These are phyloP conservation scores for Lampris megalopsis DNA, from an alignment of 2,113 vertebrate genomes.

Conservation along the genomic window DNA sequence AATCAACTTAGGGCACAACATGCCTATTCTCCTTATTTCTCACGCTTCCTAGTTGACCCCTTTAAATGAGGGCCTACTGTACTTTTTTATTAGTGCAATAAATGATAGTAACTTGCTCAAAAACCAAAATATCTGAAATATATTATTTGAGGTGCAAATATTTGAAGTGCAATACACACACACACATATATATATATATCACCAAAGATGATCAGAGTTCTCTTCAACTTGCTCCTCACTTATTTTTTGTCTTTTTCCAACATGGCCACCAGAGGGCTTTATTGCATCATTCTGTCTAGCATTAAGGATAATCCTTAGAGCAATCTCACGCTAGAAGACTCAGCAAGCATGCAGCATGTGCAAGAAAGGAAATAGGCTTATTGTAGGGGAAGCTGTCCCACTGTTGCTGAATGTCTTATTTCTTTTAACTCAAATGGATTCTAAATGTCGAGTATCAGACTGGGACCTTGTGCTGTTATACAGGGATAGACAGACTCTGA, in stretches of 20 bases:
- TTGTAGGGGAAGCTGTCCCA: conserved; percentile 65
- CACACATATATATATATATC: conserved; percentile 15
- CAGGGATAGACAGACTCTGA: conserved; percentile 56
- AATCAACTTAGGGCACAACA: background rate
- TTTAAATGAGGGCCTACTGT: background rate
- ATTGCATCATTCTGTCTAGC: conserved; percentile 73
- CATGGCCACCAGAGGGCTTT: conserved; percentile 71
- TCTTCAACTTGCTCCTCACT: conserved; percentile 61
- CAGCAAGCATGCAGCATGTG: conserved; percentile 62
- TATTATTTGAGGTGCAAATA: too few relatives aligned
- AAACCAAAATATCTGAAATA: too few relatives aligned
- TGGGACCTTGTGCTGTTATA: conserved; percentile 57
- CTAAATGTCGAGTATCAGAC: conserved; percentile 37
- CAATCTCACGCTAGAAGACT: conserved; percentile 78
- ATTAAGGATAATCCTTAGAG: conserved; percentile 75
- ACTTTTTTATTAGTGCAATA: background rate
- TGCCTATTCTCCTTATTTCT: too few relatives aligned
- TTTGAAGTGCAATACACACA: background rate
- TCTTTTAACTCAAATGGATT: conserved; percentile 50
- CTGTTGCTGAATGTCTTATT: conserved; percentile 77
- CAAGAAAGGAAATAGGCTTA: conserved; percentile 75
- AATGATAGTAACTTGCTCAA: too few relatives aligned
- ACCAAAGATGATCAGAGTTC: conserved; percentile 57
- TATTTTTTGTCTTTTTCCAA: conserved; percentile 52
- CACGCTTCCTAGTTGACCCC: background rate